Conservation (phyloP, 1,140 invertebrate species). For the Ceratitis capitata region DNA sequence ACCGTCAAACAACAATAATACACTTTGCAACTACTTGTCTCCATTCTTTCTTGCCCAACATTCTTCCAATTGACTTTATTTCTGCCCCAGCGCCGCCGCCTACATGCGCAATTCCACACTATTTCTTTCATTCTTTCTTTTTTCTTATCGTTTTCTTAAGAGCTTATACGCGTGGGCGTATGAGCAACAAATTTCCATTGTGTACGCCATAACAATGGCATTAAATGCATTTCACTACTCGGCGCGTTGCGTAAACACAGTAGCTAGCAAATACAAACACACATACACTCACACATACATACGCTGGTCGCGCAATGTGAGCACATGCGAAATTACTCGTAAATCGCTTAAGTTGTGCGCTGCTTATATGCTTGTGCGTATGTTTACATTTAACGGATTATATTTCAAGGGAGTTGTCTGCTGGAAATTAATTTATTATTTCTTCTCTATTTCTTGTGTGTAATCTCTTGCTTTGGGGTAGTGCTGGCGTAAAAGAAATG, state of each 20-base stretch:
- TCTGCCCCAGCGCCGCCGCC: neutral
- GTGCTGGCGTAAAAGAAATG: neutral
- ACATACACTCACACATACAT: neutral
- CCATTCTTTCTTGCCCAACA: neutral
- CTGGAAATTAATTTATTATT: neutral
- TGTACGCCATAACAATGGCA: neutral
- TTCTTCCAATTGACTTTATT: neutral
- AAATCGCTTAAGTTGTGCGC: neutral
- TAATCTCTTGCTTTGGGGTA: neutral
- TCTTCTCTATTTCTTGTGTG: neutral
- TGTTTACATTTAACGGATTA: neutral
- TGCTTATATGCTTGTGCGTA: neutral
- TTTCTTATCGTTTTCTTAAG: neutral
- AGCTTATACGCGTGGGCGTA: neutral
- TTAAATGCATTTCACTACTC: neutral
- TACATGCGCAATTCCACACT: neutral
- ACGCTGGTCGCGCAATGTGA: neutral
- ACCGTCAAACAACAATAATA: neutral
- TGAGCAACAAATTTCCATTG: slow-evolving; percentile 23
- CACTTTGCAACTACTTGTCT: neutral
- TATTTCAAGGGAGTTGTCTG: neutral
- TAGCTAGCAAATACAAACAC: neutral
- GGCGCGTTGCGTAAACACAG: neutral
- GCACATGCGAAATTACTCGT: neutral
- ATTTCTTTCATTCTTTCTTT: neutral